Base-by-base conservation (phyloP, 2,113 vertebrate species). In the Polypterus senegalus region DNA sequence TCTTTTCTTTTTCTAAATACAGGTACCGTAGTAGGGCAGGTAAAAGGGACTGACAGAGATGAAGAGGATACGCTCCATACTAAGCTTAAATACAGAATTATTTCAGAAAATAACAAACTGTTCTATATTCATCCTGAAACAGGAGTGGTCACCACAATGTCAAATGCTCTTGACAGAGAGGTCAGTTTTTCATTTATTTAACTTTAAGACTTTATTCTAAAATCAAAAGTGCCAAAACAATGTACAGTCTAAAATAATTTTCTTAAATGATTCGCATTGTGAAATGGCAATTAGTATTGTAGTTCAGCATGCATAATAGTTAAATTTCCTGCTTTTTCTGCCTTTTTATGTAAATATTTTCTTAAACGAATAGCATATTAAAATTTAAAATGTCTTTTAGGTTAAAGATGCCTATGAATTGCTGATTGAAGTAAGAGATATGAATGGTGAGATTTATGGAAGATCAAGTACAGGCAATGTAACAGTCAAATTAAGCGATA, bases 121-220 rank as follows among this genome's bases (percentile, higher is more conserved):
- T 97, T 95, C 74, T n/a, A 7, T 43, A 63, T 95, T 1, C 3
- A 92, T 5, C 44, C 75, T 8, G 60, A 66, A 1, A 81, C 86
- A 0, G 94, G 92, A 8, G 70, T 80, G 62, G 80, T 97, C 46
- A 53, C 69, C 60, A 85, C 88, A 0, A 46, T 0, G 2, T 70
- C 71, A 0, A 62, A 72, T 0, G 70, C 67, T 0, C 79, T 94
- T 65, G 91, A 95, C 52, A 87, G 92, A 88, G 92, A 96, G 88
- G 93, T 94, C 77, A 71, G 69, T 11, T 6, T 9, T 27, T 27
- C 27, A 27, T 27, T 81, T 46, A 51, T 63, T 68, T 65, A 43
- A 6, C 43, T 49, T 48, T 27, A 27, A 27, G 27, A 27, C 27
- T 27, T 27, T 27, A 27, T 27, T 27, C 27, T 27, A 27, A 27